Evolutionary conservation across 2,888 invertebrate species (phyloP), one percentile per base, ranked within the genome.

Genomic region (Coelopa pilipes): DNA sequence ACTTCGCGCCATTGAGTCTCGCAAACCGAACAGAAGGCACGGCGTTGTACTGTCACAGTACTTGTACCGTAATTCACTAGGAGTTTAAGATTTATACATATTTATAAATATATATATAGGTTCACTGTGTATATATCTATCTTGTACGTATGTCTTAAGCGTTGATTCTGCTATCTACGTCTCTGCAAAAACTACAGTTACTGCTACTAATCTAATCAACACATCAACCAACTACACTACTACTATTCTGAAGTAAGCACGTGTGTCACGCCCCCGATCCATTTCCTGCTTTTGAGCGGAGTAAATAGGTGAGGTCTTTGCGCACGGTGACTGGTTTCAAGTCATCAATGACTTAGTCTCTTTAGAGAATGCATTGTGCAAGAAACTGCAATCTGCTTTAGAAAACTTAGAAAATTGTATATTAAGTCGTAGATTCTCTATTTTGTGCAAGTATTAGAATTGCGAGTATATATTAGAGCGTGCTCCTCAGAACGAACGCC

Each of bases 371-470:
- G 2, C 34, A 34, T 34, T 34, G 34, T 7, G 2, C 34, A 7
- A 2, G 7, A 2, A 2, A 34, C 34, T 34, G 34, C 34, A 34
- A 34, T 4, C 34, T 34, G 7, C 34, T 34, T 34, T 34, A 34
- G 34, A 34, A 34, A 34, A 34, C 34, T 34, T 34, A 34, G 34
- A 34, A 34, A 34, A 34, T 7, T 34, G 2, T 34, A 34, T 34
- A 34, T 34, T 34, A 34, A 34, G 17, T 57, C 21, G 57, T 19
- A 57, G 19, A 11, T 57, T 19, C 21, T n/a, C 21, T 24, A 34
- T 62, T 62, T 62, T 62, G 60, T 62, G 24, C 60, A 62, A 62
- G 15, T 10, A 15, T 62, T 15, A 62, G 10, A 24, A 62, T 60
- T 34, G 60, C 24, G 60, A 62, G 60, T 9, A n/a, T 21, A 19